phyloP scores from a whole-genome alignment of 2,113 vertebrate species.

The Capricornis sumatraensis region DNA sequence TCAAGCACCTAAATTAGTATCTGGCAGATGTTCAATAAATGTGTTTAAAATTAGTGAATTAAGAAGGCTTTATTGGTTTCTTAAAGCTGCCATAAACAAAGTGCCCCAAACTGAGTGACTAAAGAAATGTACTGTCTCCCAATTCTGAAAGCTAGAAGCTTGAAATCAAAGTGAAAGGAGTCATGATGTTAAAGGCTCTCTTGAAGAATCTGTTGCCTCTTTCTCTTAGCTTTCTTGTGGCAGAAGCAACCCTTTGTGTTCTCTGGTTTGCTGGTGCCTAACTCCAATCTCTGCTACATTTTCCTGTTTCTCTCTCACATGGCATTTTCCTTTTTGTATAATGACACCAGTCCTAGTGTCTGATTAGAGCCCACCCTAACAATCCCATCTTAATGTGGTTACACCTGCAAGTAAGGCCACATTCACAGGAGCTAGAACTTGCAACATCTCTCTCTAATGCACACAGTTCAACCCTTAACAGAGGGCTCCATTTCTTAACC shows the following conservation, averaged over 20 bases:
- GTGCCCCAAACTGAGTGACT: neutral
- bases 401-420: neutral
- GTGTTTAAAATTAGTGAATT: neutral
- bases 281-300: neutral
- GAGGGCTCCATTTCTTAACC: neutral
- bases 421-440: neutral
- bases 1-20: neutral
- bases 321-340: neutral
- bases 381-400: neutral
- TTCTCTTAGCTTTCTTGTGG: neutral
- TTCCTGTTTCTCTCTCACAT: neutral
- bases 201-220: neutral
- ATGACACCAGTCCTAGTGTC: neutral
- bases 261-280: neutral
- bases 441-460: neutral
- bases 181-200: neutral
- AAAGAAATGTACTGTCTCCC: neutral
- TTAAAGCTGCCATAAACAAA: neutral
- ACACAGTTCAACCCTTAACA: neutral
- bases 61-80: neutral
- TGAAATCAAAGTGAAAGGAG: neutral
- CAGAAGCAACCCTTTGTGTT: neutral
- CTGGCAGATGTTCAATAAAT: neutral
- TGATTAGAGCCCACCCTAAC: neutral
- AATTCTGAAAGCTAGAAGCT: neutral